Evolutionary conservation across 2,113 vertebrate species (phyloP), one percentile per base, ranked within the genome.

Genomic region (Megatriorchis doriae): DNA sequence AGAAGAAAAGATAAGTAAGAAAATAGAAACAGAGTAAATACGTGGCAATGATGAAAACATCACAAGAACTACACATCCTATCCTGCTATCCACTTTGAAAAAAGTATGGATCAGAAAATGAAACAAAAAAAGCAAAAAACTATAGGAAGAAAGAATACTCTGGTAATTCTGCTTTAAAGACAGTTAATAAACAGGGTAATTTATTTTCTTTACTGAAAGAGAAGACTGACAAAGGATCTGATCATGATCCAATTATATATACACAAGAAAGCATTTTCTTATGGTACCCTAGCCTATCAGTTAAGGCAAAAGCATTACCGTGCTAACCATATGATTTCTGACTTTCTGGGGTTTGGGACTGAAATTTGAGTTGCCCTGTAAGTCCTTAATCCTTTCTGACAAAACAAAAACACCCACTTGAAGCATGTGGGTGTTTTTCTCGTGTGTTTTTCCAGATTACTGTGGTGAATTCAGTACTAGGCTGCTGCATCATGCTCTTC

Each of bases 11-110:
- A 58, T 26, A 75, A 36, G 20, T 34, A 90, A 67, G 42, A 75
- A 68, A 73, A 65, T 19, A 85, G 18, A 58, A 62, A 65, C 32
- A 65, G 25, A 23, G 10, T 34, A 17, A 52, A 38, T 56, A 22
- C 0, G 1, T 68, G n/a, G 9, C 12, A 20, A 45, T 1, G 1
- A 22, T 73, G 47, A 63, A 63, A 34, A 20, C 15, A 55, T 88
- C 16, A 50, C 25, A 67, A 85, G 27, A 53, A 31, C 16, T 65
- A 32, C 7, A 10, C 1, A 5, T 55, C 6, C 34, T 45, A 0
- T 62, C 25, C 22, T 75, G 9, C 16, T 32, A 31, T 42, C 7
- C 7, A 7, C 23, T 94, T n/a, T 53, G 19, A 75, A 9, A 55
- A 70, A 63, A 50, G 2, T 9, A 22, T 18, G 16, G 12, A n/a